Percentiles rank a stretch among this genome's conserved stretches.
These are phyloP conservation scores for Pteromalus puparum DNA, from an alignment of 1,140 invertebrate genomes.

Conservation along the genomic window DNA sequence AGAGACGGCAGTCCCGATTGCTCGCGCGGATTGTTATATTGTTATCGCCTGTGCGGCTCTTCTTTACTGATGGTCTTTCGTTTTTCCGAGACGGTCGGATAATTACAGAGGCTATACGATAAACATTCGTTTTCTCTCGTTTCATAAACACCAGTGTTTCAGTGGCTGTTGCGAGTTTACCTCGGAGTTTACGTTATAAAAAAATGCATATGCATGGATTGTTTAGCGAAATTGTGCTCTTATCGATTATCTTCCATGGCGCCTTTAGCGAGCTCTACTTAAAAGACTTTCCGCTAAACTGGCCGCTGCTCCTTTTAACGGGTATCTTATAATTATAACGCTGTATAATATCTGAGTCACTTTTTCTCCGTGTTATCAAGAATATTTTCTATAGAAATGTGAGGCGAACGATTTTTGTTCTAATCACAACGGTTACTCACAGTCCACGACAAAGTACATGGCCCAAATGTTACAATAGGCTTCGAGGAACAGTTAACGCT, in stretches of 20 bases:
- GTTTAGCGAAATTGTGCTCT: too few relatives aligned
- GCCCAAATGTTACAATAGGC: background rate
- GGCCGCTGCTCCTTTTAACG: too few relatives aligned
- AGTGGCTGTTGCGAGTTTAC: background rate
- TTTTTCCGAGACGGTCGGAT: background rate
- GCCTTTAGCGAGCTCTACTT: too few relatives aligned
- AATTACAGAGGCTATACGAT: background rate
- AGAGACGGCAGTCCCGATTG: too few relatives aligned
- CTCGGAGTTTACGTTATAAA: too few relatives aligned
- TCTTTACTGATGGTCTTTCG: background rate
- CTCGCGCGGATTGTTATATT: background rate
- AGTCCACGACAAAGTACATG: background rate
- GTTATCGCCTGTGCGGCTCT: background rate
- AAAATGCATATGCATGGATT: too few relatives aligned
- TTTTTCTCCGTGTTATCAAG: background rate
- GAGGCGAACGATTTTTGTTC: background rate
- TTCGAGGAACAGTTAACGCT: constrained; percentile 24
- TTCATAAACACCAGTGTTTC: background rate
- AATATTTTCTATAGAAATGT: background rate
- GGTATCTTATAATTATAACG: too few relatives aligned
- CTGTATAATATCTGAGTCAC: background rate
- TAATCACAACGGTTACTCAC: background rate
- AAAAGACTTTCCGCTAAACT: too few relatives aligned
- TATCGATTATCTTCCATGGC: too few relatives aligned
- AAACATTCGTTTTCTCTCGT: background rate